These are phyloP conservation scores for Acrobasis consociella DNA, from an alignment of 2,888 invertebrate genomes.

Conservation along the genomic window DNA sequence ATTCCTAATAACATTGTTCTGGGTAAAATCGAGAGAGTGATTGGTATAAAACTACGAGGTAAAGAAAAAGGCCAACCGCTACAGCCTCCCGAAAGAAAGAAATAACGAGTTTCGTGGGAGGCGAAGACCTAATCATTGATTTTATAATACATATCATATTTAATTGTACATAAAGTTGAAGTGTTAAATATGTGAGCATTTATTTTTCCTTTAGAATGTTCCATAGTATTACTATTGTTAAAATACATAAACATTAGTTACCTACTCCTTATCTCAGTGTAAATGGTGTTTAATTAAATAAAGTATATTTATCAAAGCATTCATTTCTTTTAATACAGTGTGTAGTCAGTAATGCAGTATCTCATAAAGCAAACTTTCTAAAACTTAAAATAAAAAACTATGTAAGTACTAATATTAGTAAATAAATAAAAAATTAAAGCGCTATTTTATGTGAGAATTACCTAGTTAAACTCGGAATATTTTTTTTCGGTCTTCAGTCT, in stretches of 20 bases:
- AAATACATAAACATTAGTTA: constrained; percentile 37
- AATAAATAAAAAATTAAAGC: no score
- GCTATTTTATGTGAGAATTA: no score
- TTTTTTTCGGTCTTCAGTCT: no score
- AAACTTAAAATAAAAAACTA: no score
- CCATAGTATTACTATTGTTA: constrained; percentile 62
- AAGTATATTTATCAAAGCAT: no score
- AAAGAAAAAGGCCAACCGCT: constrained; percentile 95
- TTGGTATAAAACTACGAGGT: constrained; percentile 97
- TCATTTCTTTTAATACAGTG: no score
- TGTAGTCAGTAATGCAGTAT: no score
- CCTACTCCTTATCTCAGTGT: no score
- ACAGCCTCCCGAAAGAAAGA: constrained; percentile 90
- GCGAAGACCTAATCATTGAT: constrained; percentile 75
- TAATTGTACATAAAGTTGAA: constrained; percentile 66
- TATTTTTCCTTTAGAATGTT: constrained; percentile 70
- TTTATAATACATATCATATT: constrained; percentile 68
- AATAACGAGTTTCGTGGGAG: constrained; percentile 88
- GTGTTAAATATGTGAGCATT: constrained; percentile 62
- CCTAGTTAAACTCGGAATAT: no score
- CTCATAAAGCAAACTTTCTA: no score
- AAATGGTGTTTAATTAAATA: no score
- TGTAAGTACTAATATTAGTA: no score
- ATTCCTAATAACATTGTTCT: constrained; percentile 98
- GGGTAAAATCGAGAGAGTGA: constrained; percentile 96